Evolutionary conservation across 2,113 vertebrate species (phyloP), one percentile per base, ranked within the genome.

Genomic region (Tenrec ecaudatus): DNA sequence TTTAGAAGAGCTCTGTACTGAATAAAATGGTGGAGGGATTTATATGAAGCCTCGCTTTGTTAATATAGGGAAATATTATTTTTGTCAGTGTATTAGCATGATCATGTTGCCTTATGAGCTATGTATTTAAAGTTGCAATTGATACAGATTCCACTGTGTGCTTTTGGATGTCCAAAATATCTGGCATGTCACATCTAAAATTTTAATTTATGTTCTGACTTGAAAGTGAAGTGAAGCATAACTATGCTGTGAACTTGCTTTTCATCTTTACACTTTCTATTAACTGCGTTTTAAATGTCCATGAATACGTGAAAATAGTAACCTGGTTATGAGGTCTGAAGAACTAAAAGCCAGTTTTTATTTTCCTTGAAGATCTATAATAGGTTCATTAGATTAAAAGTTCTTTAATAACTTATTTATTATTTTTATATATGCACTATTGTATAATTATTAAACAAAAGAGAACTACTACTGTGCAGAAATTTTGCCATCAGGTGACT

Each of bases 271-370:
- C 94, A 95, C 92, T 97, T 97, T 97, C 93, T 95, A 92, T 97
- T 97, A 96, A 96, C 94, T 96, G 94, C 95, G 96, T 96, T 97
- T 97, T 95, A 96, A 95, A 94, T 95, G 96, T 95, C 81, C 75
- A 87, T 90, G 89, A 96, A 95, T 95, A 92, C 96, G 75, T 96
- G 95, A 96, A 96, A 96, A 96, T 97, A 97, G 91, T 94, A 96
- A 94, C 80, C 86, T 92, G 94, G 88, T 91, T 86, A 77, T 88
- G 94, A 68, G 92, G 68, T 95, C 86, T 96, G 88, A 94, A 96
- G 94, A 96, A 92, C 94, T 97, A 66, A 94, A 91, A 95, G 95
- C 86, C 86, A 82, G 76, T 40, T 95, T 95, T 95, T 92, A 86
- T 85, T 90, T 95, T 69, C 80, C 88, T 90, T 94, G 88, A 93